Evolutionary conservation across 2,113 vertebrate genomes (phyloP).

Genomic region (Romanogobio albipinnatus): DNA sequence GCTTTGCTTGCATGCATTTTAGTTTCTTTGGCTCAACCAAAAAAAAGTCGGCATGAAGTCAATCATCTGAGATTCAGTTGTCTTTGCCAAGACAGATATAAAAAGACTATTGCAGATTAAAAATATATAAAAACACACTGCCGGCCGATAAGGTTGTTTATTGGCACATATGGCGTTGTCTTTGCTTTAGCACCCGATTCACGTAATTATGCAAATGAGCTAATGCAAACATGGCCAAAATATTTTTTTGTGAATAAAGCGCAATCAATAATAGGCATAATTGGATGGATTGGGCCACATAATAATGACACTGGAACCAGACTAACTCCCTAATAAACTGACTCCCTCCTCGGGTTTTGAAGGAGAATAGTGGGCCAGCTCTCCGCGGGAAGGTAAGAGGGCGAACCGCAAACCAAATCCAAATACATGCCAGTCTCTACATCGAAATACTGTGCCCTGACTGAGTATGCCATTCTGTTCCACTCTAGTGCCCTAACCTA

Average conservation of each 20-base stretch:
- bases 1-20: neutral
- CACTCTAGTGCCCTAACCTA: too few relatives aligned
- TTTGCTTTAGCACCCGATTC: neutral
- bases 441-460: too few relatives aligned
- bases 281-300: too few relatives aligned
- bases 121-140: neutral
- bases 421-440: too few relatives aligned
- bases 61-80: slow-evolving; percentile 48
- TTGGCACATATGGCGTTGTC: neutral
- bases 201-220: neutral
- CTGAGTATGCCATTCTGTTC: too few relatives aligned
- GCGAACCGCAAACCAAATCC: too few relatives aligned
- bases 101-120: neutral
- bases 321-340: too few relatives aligned
- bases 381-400: too few relatives aligned
- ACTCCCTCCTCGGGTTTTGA: too few relatives aligned
- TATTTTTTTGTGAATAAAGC: neutral
- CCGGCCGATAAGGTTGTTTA: neutral
- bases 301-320: too few relatives aligned
- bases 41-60: slow-evolving; percentile 4
- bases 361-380: too few relatives aligned
- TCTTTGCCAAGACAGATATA: slow-evolving; percentile 30
- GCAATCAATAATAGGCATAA: neutral
- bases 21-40: neutral
- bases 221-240: neutral